Evolutionary conservation across 1,140 invertebrate species (phyloP), one percentile per base, ranked within the genome.

Genomic region (Meloidogyne exigua): DNA sequence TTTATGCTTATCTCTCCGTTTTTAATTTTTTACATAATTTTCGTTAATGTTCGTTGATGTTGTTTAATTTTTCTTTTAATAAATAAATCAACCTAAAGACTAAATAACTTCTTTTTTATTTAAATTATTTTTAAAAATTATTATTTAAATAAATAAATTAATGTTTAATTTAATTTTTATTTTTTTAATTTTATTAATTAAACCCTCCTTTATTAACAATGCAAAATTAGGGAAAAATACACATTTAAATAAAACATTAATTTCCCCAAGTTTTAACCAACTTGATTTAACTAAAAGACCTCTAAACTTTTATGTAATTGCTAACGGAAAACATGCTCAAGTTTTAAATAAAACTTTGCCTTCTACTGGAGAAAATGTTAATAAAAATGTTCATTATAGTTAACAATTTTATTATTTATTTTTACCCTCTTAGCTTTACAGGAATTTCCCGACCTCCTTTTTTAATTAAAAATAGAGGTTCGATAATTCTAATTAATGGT

Each of bases 231-330:
- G 32, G 5, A 39, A 32, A 63, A 67, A 42, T 28, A 57, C 26
- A 64, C 12, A 21, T 18, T 39, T 71, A 26, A 25, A 21, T 63
- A 42, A 23, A 49, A 44, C 21, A 12, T 36, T n/a, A 36, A 44
- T 25, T 71, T 25, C 75, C 11, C 26, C 63, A 23, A 39, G 23
- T 25, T 76, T 74, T 71, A 21, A 21, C 15, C 15, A 64, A 10
- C n/a, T 78, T 25, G 62, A 79, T 39, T 64, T 79, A 28, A 69
- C 63, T n/a, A 79, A 78, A 44, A 62, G 77, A 21, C 78, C 77
- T 18, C 28, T 79, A 44, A 80, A 81, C 42, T 76, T 75, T 25
- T 80, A 79, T 68, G 79, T 80, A 39, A 82, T 82, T 62, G 78
- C 79, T 42, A 82, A 80, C 62, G 79, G 81, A 15, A 80, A 80